Evolutionary conservation across 2,888 invertebrate species (phyloP).

Genomic region (Tenthredo amoena): DNA sequence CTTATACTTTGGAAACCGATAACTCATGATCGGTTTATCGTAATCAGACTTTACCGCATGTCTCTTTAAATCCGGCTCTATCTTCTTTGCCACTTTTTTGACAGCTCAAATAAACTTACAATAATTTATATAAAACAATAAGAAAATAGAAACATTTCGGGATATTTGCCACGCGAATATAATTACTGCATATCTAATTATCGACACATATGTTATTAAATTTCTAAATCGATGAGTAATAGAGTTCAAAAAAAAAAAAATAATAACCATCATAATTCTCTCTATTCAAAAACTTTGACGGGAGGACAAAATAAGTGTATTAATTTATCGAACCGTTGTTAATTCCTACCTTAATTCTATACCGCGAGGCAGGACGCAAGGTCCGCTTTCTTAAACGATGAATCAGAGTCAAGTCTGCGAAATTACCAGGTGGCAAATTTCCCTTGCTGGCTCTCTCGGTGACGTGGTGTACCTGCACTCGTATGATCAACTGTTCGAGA

Average conservation of each 20-base stretch:
- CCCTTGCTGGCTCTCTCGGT: constrained; percentile 30
- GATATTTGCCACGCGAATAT: too few species aligned
- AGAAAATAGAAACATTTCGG: not conserved
- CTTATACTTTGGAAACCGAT: constrained; percentile 14
- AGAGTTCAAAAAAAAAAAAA: not conserved
- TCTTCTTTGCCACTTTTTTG: not conserved
- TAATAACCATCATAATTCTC: not conserved
- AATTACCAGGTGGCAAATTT: constrained; percentile 47
- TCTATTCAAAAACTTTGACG: not conserved
- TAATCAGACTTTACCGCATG: constrained; percentile 32
- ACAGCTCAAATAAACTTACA: not conserved
- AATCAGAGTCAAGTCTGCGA: constrained; percentile 51
- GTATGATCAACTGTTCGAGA: not conserved
- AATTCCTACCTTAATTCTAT: not conserved
- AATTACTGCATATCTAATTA: too few species aligned
- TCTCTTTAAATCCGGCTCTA: not conserved
- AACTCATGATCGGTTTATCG: constrained; percentile 30
- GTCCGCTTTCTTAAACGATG: constrained; percentile 48
- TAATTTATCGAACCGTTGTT: not conserved
- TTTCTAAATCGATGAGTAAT: not conserved
- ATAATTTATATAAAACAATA: not conserved
- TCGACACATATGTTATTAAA: too few species aligned
- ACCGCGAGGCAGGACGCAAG: constrained; percentile 7
- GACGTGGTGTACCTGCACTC: constrained; percentile 3
- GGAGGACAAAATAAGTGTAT: not conserved